Evolutionary conservation across 2,888 invertebrate genomes (phyloP).

Genomic region (Drosophila crucigera): DNA sequence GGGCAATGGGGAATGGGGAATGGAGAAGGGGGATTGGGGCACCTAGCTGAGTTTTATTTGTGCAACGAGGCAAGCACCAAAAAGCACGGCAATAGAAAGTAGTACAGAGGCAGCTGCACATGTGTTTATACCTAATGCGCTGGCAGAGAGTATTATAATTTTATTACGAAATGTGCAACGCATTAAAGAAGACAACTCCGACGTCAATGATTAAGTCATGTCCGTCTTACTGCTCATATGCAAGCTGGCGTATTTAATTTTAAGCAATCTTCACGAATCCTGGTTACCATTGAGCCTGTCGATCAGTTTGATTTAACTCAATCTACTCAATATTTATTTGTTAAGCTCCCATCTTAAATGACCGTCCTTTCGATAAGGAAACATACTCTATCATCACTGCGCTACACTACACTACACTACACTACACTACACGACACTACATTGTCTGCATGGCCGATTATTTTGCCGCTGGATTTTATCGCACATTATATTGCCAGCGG

Average conservation of each 20-base stretch:
- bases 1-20: background rate
- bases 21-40: background rate
- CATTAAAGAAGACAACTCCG: background rate
- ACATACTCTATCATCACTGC: background rate
- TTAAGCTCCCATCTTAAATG: background rate
- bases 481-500: slow-evolving; percentile 1
- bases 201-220: background rate
- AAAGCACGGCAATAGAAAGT: slow-evolving; percentile 62
- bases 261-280: background rate
- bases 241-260: background rate
- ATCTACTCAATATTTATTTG: background rate
- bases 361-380: background rate
- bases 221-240: background rate
- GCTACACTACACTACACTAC: too few species aligned
- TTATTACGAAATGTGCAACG: slow-evolving; percentile 3
- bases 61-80: slow-evolving; percentile 43
- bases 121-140: slow-evolving; percentile 4
- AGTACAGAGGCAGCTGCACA: slow-evolving; percentile 37
- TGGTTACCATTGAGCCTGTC: background rate
- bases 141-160: background rate
- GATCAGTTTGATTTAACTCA: background rate
- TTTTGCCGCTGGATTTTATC: slow-evolving; percentile 2
- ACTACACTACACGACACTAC: background rate
- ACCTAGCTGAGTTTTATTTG: slow-evolving; percentile 51
- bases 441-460: slow-evolving; percentile 4